Evolutionary conservation across 30 jellyfish, hydroid and myxozoan species (phyloP), one percentile per base, ranked within the genome.

Genomic region (Pseudorhiza aurosa): DNA sequence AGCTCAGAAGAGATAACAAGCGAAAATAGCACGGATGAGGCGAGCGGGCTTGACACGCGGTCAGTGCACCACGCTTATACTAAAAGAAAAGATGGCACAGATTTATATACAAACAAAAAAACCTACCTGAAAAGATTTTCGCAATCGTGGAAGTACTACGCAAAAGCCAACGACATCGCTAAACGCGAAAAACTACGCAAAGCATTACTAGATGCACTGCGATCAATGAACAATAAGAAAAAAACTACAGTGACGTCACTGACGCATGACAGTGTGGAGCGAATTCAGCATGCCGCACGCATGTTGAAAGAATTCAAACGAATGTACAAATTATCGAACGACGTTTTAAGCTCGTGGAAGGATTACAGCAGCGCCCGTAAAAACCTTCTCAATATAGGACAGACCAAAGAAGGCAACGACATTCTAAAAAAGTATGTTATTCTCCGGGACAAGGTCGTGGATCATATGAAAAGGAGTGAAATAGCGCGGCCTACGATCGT

Each of bases 91-190:
- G 67, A 53, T 21, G 67, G 36, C 5, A 15, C 35, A 8, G 67
- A 53, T 36, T 10, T n/a, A 18, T 53, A 53, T 30, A 56, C 87
- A n/a, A 82, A 82, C 32, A 82, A 60, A 36, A 55, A 64, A 50
- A 50, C 58, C 19, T 91, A 91, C 60, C 67, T 93, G 6, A 44
- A 51, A 36, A 58, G 93, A 24, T 87, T 86, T 74, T 87, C 99
- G 9, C 90, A 82, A 42, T 93, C 99, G 25, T 93, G 99, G 99
- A 82, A 81, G 25, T 53, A 15, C 40, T 93, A 87, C 71, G 97
- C 97, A n/a, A 75, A 82, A 65, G 99, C 99, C 7, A 93, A 93
- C 47, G 99, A 93, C 49, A 87, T 93, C 31, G 93, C 96, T 0
- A 93, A 87, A 77, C 96, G 96, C 3, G 99, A 93, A 53, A 93